phyloP scores from a whole-genome alignment of 1,140 invertebrate genomes.

The Drosophila mayri region DNA sequence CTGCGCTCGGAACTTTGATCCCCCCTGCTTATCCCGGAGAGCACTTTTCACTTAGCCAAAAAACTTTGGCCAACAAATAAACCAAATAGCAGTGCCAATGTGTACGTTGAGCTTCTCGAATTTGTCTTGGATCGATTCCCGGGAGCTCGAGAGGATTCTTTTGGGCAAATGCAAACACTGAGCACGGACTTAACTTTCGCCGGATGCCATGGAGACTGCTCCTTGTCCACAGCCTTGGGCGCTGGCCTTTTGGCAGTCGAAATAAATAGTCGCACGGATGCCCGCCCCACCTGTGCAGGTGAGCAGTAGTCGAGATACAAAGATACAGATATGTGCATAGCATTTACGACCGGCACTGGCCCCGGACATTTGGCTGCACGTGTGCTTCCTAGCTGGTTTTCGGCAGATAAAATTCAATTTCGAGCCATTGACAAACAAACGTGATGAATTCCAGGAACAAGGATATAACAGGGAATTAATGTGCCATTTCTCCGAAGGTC shows the following conservation, averaged over 20 bases:
- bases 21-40: constrained; percentile 19
- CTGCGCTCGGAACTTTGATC: constrained; percentile 17
- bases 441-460: constrained; percentile 61
- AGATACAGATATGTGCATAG: constrained; percentile 42
- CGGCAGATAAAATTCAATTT: constrained; percentile 70
- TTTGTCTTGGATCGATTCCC: constrained; percentile 45
- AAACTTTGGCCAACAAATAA: constrained; percentile 49
- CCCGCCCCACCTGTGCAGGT: constrained; percentile 6
- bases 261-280: constrained; percentile 30
- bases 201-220: constrained; percentile 35
- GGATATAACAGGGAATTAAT: constrained; percentile 48
- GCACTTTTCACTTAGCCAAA: constrained; percentile 45
- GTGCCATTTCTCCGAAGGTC: constrained; percentile 42
- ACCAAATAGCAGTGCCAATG: constrained; percentile 20
- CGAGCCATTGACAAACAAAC: constrained; percentile 70
- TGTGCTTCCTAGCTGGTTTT: not conserved
- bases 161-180: constrained; percentile 23
- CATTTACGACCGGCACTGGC: constrained; percentile 32
- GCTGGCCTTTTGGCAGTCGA: constrained; percentile 16
- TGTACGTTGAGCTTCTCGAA: constrained; percentile 33
- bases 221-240: constrained; percentile 11
- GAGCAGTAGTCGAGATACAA: constrained; percentile 9
- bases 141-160: constrained; percentile 23
- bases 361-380: constrained; percentile 26
- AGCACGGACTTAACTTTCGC: constrained; percentile 26